Base-by-base conservation (phyloP, 2,888 invertebrate genomes). In the Ochlodes sylvanus region DNA sequence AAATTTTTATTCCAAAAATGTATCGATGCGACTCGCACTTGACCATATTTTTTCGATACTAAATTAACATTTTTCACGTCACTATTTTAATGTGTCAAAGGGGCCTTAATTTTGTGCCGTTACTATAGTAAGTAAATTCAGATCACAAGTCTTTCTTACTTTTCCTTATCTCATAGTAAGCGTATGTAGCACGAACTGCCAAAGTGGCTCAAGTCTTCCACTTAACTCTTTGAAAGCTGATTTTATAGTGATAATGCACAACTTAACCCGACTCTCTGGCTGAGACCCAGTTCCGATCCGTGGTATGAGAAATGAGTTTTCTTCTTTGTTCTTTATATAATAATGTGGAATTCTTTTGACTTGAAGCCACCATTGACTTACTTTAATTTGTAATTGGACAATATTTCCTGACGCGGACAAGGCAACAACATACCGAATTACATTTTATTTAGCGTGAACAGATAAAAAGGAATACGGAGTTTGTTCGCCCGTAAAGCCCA, bases 201-300 rank as follows among this genome's bases (percentile, higher is more conserved):
- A 15, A 34, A 21, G 19, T 7, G n/a, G 2, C 9, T 66, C 66
- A 60, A 66, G 54, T n/a, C 34, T n/a, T 41, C 60, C 32, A 60
- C 66, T 66, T 66, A 66, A 66, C 66, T 60, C 60, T 60, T 66
- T 66, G 27, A 60, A 60, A 54, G 54, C 54, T 54, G 60, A 60
- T 66, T 60, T 54, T 42, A 15, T 42, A 42, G 32, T 54, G 60
- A 60, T 66, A 66, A 57, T 42, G 54, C 21, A 42, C 42, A 34
- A 44, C 60, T 60, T 60, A 60, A 34, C 54, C 44, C 54, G 50
- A 19, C 21, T 63, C 15, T 17, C 21, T 14, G 14, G 14, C 50
- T 38, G 4, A 38, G 19, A 41, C 34, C 34, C 38, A 56, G 38
- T 34, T 56, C 56, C 34, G 38, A 50, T 10, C 15, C 50, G 19